phyloP scores from a whole-genome alignment of 2,888 invertebrate species.

The Brenthis daphne region DNA sequence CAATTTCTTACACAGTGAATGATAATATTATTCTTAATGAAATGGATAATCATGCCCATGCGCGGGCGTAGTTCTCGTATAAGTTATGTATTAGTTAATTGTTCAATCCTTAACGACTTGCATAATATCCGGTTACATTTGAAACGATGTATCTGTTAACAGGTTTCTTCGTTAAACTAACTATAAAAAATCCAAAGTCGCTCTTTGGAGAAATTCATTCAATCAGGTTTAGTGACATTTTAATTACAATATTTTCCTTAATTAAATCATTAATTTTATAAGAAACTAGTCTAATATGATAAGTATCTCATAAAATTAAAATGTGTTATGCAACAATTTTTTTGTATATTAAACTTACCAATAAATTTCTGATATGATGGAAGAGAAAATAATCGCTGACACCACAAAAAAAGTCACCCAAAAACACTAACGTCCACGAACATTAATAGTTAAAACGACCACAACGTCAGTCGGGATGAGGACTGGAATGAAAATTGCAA shows the following conservation, averaged over 20 bases:
- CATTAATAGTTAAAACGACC: conserved; percentile 51
- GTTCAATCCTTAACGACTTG: conserved; percentile 42
- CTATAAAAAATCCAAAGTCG: conserved; percentile 24
- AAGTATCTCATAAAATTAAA: conserved; percentile 1
- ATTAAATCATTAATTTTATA: conserved; percentile 23
- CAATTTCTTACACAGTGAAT: too few species aligned
- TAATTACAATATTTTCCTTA: conserved; percentile 24
- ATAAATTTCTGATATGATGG: conserved; percentile 14
- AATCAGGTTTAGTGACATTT: conserved; percentile 28
- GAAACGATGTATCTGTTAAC: conserved; percentile 31
- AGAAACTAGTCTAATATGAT: conserved; percentile 16
- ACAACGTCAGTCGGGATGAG: conserved; percentile 49
- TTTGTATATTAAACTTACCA: conserved; percentile 16
- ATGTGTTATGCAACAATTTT: conserved; percentile 10
- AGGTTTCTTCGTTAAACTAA: conserved; percentile 23
- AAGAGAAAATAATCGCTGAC: background rate
- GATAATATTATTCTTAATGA: background rate
- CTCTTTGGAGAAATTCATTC: conserved; percentile 30
- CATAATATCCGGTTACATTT: conserved; percentile 43
- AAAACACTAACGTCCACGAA: background rate
- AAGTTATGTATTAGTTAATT: conserved; percentile 48
- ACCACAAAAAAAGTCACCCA: background rate
- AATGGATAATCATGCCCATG: conserved; percentile 1
- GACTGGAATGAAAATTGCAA: conserved; percentile 70
- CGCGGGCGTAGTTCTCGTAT: conserved; percentile 8